Evolutionary conservation across 2,797 vertebrate genomes (phyloP), one percentile per base, ranked within the genome.

Genomic region (Mormyrus proboscirostris): DNA sequence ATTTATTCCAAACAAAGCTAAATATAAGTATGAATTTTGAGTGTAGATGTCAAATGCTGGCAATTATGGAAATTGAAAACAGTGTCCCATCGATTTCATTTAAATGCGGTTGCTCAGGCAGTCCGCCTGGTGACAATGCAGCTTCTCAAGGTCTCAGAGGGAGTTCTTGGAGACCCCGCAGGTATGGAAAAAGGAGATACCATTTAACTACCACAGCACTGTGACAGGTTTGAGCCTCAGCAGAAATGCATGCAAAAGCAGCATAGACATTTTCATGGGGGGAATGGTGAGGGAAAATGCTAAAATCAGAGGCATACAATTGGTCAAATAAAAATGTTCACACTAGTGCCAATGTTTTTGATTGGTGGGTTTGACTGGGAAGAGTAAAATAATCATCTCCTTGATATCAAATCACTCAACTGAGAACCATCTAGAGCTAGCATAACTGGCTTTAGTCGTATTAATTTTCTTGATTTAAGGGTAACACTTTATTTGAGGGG

Each of bases 181-280:
- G 44, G 44, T 44, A 44, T 83, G 79, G 79, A 83, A 41, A 49
- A 83, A 83, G 41, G n/a, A 83, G 79, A 83, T 83, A 83, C 79
- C 41, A 22, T 44, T 49, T 83, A 83, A 83, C 41, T 49, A 83
- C 38, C n/a, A 4, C 44, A 86, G 49, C 83, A 50, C 14, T 86
- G 49, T 86, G 83, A 83, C 79, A 83, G 79, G 16, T 83, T 49
- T 51, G 29, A 87, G 47, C 29, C 85, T 87, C 53, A 38, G 53
- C 85, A 57, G 25, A 87, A 87, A 87, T 41, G 53, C n/a, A 41
- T 59, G 53, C 53, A 33, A 55, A 87, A 85, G 83, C 49, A 49
- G 83, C 83, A 51, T 12, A 85, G 83, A 51, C 22, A 49, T 33
- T 85, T 44, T n/a, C 44, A n/a, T 4, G 22, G 10, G 12, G 83